A percentile compares a stretch with the other conserved stretches of the same genome.
Conservation (phyloP, 2,113 vertebrate species). For the Scytalopus superciliaris region DNA sequence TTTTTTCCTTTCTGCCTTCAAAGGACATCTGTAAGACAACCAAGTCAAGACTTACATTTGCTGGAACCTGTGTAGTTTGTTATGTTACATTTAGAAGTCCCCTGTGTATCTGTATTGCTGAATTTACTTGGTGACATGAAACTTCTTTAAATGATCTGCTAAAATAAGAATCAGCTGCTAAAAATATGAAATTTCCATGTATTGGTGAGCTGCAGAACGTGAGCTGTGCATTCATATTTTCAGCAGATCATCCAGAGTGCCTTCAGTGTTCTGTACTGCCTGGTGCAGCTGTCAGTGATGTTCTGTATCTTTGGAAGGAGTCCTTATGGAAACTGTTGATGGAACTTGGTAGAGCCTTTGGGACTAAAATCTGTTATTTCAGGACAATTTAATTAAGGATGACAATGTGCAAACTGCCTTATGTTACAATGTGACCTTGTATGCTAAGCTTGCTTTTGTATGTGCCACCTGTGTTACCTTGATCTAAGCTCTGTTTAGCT, state of each 20-base stretch:
- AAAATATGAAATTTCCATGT: background rate
- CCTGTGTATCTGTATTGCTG: rapidly evolving
- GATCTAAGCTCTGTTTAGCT: background rate
- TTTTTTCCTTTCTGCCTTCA: background rate
- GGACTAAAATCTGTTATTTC: background rate
- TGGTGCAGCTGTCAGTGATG: background rate
- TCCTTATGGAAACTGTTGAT: background rate
- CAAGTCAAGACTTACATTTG: background rate
- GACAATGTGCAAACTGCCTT: background rate
- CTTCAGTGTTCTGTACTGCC: background rate
- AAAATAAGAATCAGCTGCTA: background rate
- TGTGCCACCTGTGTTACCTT: background rate
- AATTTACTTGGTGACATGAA: background rate
- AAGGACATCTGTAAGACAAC: background rate
- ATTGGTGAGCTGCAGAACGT: background rate
- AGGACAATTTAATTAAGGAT: background rate
- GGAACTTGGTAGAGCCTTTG: background rate
- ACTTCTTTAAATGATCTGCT: background rate
- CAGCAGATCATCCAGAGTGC: background rate
- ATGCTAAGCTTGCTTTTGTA: background rate
- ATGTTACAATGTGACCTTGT: rapidly evolving
- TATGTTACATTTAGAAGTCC: background rate
- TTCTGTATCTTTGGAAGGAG: background rate
- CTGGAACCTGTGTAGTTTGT: background rate
- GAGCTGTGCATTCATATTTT: background rate